Evolutionary conservation across 2,888 invertebrate genomes (phyloP), one percentile per base, ranked within the genome.

Genomic region (Steinernema scapterisci): DNA sequence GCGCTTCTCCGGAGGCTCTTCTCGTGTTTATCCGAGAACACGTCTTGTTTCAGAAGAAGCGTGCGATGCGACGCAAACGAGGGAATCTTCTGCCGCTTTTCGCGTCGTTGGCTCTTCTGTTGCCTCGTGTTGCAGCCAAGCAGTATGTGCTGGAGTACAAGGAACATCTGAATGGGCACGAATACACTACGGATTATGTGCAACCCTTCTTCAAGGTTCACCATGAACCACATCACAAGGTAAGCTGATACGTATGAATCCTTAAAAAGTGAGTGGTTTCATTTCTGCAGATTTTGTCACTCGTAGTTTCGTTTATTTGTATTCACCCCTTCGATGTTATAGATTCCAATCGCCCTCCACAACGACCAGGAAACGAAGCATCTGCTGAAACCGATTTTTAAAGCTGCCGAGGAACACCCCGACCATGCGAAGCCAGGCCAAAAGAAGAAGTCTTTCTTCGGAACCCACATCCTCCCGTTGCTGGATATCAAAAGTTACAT

Each of bases 371-470:
- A 63, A 31, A 31, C 31, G 6, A 63, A 63, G 31, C 16, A 25
- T n/a, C 31, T 52, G 38, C 16, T 25, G 16, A n/a, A 16, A 2
- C 63, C 63, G 27, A 25, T 63, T n/a, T 63, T 63, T 31, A 63
- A 63, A 31, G 63, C 63, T 1, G 63, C 63, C 16, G 63, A 63
- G 16, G 63, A 63, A 11, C 63, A 25, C 31, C 63, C 63, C 16
- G 27, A 63, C 13, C 63, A 38, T n/a, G 63, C 27, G 25, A 21
- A 63, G 16, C 16, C 63, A 25, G 9, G 16, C 3, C 31, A 63
- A 7, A 63, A 31, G 63, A 63, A 63, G 31, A 63, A 63, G n/a
- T 63, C 63, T 13, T 63, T 63, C 31, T 63, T 63, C 63, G 63
- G 63, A 27, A 31, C 27, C 27, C 63, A 63, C 31, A 9, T 63